phyloP scores from a whole-genome alignment of 1,140 invertebrate species.

The Bombus cullumanus region DNA sequence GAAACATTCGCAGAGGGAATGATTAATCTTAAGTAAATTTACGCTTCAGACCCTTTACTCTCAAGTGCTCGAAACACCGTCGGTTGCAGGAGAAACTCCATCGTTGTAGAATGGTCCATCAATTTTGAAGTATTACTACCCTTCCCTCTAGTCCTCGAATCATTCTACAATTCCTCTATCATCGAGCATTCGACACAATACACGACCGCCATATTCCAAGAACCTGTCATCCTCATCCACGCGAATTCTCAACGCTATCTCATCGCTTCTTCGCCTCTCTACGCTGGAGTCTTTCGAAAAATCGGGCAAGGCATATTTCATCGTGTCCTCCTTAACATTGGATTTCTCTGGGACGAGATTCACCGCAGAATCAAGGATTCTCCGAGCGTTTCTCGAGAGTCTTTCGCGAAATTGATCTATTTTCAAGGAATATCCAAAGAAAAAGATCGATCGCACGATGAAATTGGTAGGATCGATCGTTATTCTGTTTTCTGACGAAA shows the following conservation, averaged over 20 bases:
- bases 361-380: not conserved
- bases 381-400: not conserved
- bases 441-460: not conserved
- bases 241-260: not conserved
- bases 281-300: not conserved
- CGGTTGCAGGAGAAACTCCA: not conserved
- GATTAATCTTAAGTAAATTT: not conserved
- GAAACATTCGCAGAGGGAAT: too few relatives aligned
- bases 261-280: not conserved
- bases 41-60: not conserved
- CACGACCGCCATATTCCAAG: not conserved
- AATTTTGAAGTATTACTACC: not conserved
- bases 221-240: not conserved
- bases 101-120: not conserved
- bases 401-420: conserved; percentile 7
- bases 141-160: not conserved
- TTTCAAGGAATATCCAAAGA: too few relatives aligned
- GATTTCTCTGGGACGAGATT: conserved; percentile 12
- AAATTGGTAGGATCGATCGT: not conserved
- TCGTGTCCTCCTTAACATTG: conserved; percentile 12
- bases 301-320: conserved; percentile 1
- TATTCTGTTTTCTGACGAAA: not conserved
- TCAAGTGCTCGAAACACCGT: not conserved
- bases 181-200: too few relatives aligned
- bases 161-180: not conserved